These are phyloP conservation scores for Ochropleura leucogaster DNA, from an alignment of 2,888 invertebrate genomes.

Conservation along the genomic window DNA sequence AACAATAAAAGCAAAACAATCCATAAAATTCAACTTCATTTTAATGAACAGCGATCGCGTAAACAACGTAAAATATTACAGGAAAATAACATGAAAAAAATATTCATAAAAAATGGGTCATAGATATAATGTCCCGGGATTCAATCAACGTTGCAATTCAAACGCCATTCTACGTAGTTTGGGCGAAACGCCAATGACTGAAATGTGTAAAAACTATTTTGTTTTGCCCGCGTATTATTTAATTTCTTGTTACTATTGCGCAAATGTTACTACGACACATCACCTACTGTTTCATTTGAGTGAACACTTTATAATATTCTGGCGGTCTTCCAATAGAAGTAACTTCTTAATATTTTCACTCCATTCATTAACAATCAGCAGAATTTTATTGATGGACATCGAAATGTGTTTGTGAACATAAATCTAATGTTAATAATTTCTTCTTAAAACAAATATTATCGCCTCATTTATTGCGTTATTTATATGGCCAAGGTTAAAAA, in stretches of 20 bases:
- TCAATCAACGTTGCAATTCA: slow-evolving; percentile 69
- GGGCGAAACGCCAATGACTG: slow-evolving; percentile 63
- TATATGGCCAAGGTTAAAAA: slow-evolving; percentile 25
- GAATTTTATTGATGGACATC: slow-evolving; percentile 65
- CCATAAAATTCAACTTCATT: slow-evolving; percentile 57
- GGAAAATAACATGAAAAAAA: slow-evolving; percentile 60
- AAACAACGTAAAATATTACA: slow-evolving; percentile 67
- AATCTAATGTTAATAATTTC: slow-evolving; percentile 39
- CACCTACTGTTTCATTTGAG: slow-evolving; percentile 50
- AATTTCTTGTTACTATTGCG: slow-evolving; percentile 64
- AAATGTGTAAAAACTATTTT: slow-evolving; percentile 61
- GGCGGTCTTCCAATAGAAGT: slow-evolving; percentile 65
- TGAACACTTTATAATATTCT: slow-evolving; percentile 63
- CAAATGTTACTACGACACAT: slow-evolving; percentile 62
- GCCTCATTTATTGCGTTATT: slow-evolving; percentile 22
- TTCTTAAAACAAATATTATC: slow-evolving; percentile 22
- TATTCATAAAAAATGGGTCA: slow-evolving; percentile 65
- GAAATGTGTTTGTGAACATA: slow-evolving; percentile 58
- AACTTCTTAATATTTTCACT: slow-evolving; percentile 62
- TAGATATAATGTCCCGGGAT: slow-evolving; percentile 63
- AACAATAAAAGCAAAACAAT: slow-evolving; percentile 60
- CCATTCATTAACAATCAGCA: slow-evolving; percentile 66
- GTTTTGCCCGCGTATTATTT: slow-evolving; percentile 65
- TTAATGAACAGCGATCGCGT: slow-evolving; percentile 61
- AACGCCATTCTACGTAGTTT: slow-evolving; percentile 58